A percentile compares a stretch with the other conserved stretches of the same genome.
These are phyloP conservation scores for Tromatobia lineatoria DNA, from an alignment of 2,888 invertebrate species.

Conservation along the genomic window DNA sequence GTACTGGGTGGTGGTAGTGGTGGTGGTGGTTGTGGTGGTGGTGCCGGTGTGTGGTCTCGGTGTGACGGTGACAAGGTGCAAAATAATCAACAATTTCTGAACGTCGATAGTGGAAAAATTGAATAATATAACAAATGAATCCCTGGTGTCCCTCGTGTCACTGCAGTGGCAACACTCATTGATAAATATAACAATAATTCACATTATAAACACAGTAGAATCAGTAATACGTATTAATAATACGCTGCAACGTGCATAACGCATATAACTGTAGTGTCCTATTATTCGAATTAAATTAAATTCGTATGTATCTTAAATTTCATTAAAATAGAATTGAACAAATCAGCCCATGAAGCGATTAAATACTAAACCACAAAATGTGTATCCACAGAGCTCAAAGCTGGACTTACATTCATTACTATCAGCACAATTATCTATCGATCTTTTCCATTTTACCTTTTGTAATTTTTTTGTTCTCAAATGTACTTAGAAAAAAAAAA, in stretches of 20 bases:
- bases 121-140: conserved; percentile 45
- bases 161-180: conserved; percentile 3
- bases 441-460: conserved; percentile 3
- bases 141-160: conserved; percentile 56
- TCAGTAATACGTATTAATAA: background rate
- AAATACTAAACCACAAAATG: conserved; percentile 43
- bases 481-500: background rate
- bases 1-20: conserved; percentile 28
- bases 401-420: conserved; percentile 34
- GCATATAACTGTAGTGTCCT: conserved; percentile 3
- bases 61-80: conserved; percentile 65
- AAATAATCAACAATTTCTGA: conserved; percentile 44
- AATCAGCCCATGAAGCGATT: conserved; percentile 65
- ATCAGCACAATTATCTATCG: conserved; percentile 35
- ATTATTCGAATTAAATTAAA: background rate
- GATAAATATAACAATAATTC: conserved; percentile 1
- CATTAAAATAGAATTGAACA: conserved; percentile 13
- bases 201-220: conserved; percentile 7
- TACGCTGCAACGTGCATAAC: conserved; percentile 24
- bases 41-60: conserved; percentile 68
- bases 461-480: background rate
- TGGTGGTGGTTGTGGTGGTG: conserved; percentile 65
- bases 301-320: background rate
- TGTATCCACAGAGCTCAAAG: conserved; percentile 51
- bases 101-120: conserved; percentile 39